Evolutionary conservation across 1,140 invertebrate species (phyloP).

Genomic region (Leucophenga varia): DNA sequence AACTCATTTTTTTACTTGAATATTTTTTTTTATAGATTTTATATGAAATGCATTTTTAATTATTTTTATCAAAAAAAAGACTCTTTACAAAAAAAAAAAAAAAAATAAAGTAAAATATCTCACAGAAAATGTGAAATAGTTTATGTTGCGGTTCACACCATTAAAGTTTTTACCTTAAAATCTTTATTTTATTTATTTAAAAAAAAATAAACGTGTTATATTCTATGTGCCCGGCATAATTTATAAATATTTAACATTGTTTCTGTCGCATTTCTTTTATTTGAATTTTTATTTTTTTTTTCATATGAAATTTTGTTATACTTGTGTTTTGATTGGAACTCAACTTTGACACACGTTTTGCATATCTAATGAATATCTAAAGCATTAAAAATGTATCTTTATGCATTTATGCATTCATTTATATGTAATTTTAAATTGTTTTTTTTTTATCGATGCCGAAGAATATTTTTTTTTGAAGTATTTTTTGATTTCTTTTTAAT

Average conservation of each 20-base stretch:
- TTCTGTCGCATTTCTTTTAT: slow-evolving; percentile 19
- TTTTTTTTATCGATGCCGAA: too few relatives aligned
- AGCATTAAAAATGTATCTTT: neutral
- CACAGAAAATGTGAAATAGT: slow-evolving; percentile 32
- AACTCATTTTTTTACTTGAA: too few relatives aligned
- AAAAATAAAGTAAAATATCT: too few relatives aligned
- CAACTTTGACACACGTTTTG: slow-evolving; percentile 35
- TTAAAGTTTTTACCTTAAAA: slow-evolving; percentile 5
- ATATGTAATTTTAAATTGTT: too few relatives aligned
- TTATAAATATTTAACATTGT: slow-evolving; percentile 35
- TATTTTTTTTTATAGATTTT: too few relatives aligned
- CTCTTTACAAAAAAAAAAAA: too few relatives aligned
- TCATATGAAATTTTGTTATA: too few relatives aligned
- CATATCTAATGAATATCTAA: slow-evolving; percentile 23
- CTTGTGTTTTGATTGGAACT: slow-evolving; percentile 51
- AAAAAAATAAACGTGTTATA: too few relatives aligned
- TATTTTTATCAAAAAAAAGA: too few relatives aligned
- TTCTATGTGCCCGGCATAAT: slow-evolving; percentile 17
- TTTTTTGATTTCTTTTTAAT: slow-evolving; percentile 46
- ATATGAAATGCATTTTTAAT: too few relatives aligned
- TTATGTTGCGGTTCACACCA: slow-evolving; percentile 7
- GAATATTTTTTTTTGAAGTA: slow-evolving; percentile 34
- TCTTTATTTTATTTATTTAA: too few relatives aligned
- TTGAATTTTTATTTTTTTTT: slow-evolving; percentile 41
- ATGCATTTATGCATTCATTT: too few relatives aligned